Conservation (phyloP, 2,113 vertebrate genomes). For the Gasterosteus aculeatus region DNA sequence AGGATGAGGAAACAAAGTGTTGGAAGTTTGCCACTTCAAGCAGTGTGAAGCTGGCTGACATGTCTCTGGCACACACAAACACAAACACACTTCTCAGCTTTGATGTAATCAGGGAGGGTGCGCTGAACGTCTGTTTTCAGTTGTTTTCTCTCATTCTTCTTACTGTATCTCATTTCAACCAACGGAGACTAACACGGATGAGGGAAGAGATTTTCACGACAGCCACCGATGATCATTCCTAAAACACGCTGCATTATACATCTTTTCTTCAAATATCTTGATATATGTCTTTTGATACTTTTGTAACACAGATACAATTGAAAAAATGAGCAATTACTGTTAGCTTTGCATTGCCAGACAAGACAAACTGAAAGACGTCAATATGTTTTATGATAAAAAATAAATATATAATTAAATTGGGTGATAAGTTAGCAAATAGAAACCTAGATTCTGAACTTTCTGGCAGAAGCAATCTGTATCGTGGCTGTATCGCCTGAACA, state of each 20-base stretch:
- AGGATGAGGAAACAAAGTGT: constrained; percentile 8
- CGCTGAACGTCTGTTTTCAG: constrained; percentile 30
- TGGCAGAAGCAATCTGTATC: neutral
- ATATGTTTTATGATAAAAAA: neutral
- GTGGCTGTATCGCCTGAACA: neutral
- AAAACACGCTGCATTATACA: constrained; percentile 14
- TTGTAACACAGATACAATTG: neutral
- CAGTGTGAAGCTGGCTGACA: constrained; percentile 41
- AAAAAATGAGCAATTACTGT: neutral
- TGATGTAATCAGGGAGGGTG: constrained; percentile 28
- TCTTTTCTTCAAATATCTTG: neutral
- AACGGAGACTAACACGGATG: neutral
- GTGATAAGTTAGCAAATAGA: neutral
- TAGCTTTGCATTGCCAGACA: neutral
- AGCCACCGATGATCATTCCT: constrained; percentile 1
- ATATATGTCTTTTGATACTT: no score
- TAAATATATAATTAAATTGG: neutral
- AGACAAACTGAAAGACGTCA: neutral
- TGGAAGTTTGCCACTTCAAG: constrained; percentile 53
- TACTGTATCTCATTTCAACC: constrained; percentile 4
- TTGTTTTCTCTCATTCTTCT: constrained; percentile 30
- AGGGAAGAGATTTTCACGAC: neutral
- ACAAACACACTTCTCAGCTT: constrained; percentile 34
- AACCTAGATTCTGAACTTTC: neutral
- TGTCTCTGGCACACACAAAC: constrained; percentile 39